phyloP scores from a whole-genome alignment of 2,797 vertebrate species.

The Anolis apletophallus region DNA sequence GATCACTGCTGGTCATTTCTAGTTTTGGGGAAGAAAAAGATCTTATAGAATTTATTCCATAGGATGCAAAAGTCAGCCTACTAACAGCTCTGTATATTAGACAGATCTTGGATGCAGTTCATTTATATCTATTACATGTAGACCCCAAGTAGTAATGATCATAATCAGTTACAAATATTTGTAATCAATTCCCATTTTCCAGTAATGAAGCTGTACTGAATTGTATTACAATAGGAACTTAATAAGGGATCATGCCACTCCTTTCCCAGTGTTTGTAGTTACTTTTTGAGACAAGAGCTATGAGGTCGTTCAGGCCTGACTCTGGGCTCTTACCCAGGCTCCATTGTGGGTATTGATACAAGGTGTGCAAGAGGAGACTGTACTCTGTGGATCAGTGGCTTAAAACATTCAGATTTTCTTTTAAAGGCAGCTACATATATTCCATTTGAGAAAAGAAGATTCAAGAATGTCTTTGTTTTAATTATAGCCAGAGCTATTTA shows the following conservation, averaged over 20 bases:
- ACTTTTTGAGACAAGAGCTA: background rate
- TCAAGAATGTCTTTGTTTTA: background rate
- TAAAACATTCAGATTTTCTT: background rate
- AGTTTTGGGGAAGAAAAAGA: background rate
- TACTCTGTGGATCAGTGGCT: background rate
- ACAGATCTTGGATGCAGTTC: background rate
- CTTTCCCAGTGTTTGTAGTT: background rate
- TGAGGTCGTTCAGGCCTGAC: background rate
- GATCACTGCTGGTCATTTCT: background rate
- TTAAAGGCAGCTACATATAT: background rate
- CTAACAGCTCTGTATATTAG: constrained; percentile 12
- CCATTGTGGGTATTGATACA: no score
- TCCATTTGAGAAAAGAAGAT: background rate
- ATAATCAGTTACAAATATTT: background rate
- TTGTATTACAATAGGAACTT: background rate
- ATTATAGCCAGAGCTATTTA: no score
- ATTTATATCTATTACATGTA: background rate
- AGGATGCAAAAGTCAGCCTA: constrained; percentile 16
- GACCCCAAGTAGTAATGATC: background rate
- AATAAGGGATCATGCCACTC: background rate
- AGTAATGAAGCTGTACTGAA: background rate
- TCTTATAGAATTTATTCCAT: background rate
- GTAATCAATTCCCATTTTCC: background rate
- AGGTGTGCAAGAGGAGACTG: background rate
- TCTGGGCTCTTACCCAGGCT: no score